A percentile compares a stretch with the other conserved stretches of the same genome.
phyloP scores from a whole-genome alignment of 2,888 invertebrate genomes.

The Cantharis nigra region DNA sequence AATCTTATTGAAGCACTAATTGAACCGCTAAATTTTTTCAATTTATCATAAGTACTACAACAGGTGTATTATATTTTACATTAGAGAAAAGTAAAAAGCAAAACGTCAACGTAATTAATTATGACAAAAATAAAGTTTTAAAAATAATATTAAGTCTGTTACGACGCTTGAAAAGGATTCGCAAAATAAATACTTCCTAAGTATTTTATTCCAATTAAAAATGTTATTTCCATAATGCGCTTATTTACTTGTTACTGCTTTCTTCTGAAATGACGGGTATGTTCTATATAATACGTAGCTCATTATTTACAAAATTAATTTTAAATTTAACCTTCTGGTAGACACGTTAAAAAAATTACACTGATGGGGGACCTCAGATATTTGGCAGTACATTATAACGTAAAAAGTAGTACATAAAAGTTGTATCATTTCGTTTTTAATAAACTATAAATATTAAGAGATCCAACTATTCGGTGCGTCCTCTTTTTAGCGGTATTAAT shows the following conservation, averaged over 20 bases:
- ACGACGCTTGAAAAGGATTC: not conserved
- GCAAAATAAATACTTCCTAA: not conserved
- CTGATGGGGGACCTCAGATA: too few species aligned
- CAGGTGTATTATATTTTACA: constrained; percentile 1
- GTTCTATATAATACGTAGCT: not conserved
- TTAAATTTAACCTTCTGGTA: too few species aligned
- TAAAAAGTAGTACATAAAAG: too few species aligned
- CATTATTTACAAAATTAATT: not conserved
- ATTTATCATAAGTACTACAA: not conserved
- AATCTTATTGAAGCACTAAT: not conserved
- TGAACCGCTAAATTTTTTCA: not conserved
- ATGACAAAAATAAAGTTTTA: not conserved
- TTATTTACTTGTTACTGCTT: not conserved
- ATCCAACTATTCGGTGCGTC: too few species aligned
- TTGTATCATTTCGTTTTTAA: too few species aligned
- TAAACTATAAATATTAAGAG: too few species aligned
- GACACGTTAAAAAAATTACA: too few species aligned
- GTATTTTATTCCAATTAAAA: not conserved
- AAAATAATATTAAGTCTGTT: not conserved
- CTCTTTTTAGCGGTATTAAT: too few species aligned
- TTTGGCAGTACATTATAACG: too few species aligned
- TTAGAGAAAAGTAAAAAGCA: not conserved
- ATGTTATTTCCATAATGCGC: not conserved
- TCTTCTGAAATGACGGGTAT: not conserved
- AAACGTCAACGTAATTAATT: not conserved